A percentile compares a stretch with the other conserved stretches of the same genome.
Conservation (phyloP, 2,888 invertebrate species). For the Furcula furcula region DNA sequence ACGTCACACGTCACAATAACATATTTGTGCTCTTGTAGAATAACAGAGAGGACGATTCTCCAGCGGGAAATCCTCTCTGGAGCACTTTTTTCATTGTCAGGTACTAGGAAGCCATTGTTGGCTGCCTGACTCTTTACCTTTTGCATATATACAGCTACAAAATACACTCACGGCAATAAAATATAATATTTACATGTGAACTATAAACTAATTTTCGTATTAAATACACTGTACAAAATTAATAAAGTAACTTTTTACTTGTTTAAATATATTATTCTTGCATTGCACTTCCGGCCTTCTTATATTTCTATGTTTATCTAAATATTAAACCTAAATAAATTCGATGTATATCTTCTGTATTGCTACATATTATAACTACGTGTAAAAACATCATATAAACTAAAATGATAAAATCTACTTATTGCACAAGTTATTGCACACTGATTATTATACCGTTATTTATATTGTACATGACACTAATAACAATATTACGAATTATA, state of each 20-base stretch:
- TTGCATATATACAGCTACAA: conserved; percentile 27
- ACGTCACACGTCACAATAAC: conserved; percentile 41
- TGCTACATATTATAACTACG: conserved; percentile 5
- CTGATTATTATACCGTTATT: conserved; percentile 17
- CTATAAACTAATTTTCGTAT: conserved; percentile 6
- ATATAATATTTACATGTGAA: conserved; percentile 8
- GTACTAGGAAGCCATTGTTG: conserved; percentile 76
- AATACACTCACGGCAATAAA: conserved; percentile 9
- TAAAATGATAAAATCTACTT: conserved; percentile 8
- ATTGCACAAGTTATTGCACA: conserved; percentile 64
- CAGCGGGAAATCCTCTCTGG: conserved; percentile 49
- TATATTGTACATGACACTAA: conserved; percentile 40
- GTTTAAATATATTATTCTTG: conserved; percentile 59
- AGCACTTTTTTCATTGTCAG: conserved; percentile 67
- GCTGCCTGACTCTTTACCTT: conserved; percentile 69
- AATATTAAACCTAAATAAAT: conserved; percentile 23
- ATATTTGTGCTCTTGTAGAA: conserved; percentile 45
- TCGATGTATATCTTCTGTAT: conserved; percentile 24
- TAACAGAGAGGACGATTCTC: conserved; percentile 43
- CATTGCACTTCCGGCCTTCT: conserved; percentile 80
- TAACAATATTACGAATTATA: conserved; percentile 30
- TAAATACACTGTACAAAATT: conserved; percentile 26
- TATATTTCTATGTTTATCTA: conserved; percentile 22
- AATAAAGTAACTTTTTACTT: conserved; percentile 21
- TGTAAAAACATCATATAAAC: conserved; percentile 11